Base-by-base conservation (phyloP, 2,888 invertebrate genomes). In the Apamea crenata region DNA sequence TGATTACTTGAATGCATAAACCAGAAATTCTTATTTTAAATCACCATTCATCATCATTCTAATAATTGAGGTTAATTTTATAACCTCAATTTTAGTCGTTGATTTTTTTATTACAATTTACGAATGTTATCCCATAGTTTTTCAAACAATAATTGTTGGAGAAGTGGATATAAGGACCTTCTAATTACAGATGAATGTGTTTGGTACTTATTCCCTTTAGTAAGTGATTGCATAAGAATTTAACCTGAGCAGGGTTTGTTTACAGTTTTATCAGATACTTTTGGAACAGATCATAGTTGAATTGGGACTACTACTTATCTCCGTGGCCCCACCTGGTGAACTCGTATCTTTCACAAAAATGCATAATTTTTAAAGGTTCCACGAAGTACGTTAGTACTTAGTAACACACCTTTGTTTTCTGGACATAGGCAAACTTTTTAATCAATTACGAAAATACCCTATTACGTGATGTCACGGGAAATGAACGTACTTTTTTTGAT, bases 121-220 rank as follows among this genome's bases (percentile, higher is more conserved):
- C 4, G 4, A n/a, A n/a, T n/a, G n/a, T n/a, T n/a, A 12, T n/a
- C 8, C n/a, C 0, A 50, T 18, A 5, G 5, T n/a, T n/a, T 14
- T 59, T 5, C 12, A n/a, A 59, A 59, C 59, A n/a, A 59, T 6
- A 14, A n/a, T 59, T 21, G 7, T 53, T 53, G 21, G 53, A 21
- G 21, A 53, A 21, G 21, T 21, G 21, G 53, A 50, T 53, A 2
- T 21, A 53, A 50, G 21, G 21, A 8, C 53, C 21, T 53, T 53
- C 21, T 53, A 53, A 53, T 8, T 53, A 8, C 53, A 3, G 7
- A 21, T 21, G 2, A 53, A 53, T 21, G 7, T 21, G 21, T 50
- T 50, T 21, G 21, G 18, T 50, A 50, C 7, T 50, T 21, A 8
- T 21, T 53, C 53, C 21, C 21, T 7, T 29, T 29, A 59, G 14